A percentile compares a stretch with the other conserved stretches of the same genome.
phyloP scores from a whole-genome alignment of 2,888 invertebrate species.

The Heliconius charithonia region DNA sequence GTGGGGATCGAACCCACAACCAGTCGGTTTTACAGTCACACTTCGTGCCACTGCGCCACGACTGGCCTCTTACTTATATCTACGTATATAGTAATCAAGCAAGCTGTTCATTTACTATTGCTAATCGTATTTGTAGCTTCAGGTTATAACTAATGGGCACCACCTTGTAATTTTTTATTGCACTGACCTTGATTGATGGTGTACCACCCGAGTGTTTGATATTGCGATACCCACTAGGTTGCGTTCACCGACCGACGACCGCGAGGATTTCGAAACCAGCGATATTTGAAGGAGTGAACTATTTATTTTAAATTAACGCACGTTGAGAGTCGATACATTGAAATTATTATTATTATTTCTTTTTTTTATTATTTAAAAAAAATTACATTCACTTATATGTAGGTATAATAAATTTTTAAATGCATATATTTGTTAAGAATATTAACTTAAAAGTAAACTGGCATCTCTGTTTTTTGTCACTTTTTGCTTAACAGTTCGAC shows the following conservation, averaged over 20 bases:
- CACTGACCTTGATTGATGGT: constrained; percentile 44
- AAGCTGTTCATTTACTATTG: constrained; percentile 20
- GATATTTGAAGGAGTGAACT: constrained; percentile 52
- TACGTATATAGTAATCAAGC: neutral
- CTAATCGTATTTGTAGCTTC: constrained; percentile 27
- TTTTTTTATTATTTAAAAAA: neutral
- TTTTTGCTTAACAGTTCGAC: neutral
- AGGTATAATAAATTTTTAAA: too few species aligned
- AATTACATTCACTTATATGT: neutral
- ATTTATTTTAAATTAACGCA: neutral
- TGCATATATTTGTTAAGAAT: constrained; percentile 13
- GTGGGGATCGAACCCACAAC: too few species aligned
- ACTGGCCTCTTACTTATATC: too few species aligned
- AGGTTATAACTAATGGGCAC: constrained; percentile 26
- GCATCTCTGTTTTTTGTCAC: neutral
- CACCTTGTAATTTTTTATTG: constrained; percentile 34
- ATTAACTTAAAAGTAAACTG: neutral
- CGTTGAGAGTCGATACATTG: neutral
- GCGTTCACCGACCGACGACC: constrained; percentile 65
- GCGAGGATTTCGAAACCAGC: constrained; percentile 53
- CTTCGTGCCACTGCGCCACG: too few species aligned
- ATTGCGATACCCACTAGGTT: constrained; percentile 63
- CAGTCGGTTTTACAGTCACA: too few species aligned
- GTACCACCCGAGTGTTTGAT: constrained; percentile 51
- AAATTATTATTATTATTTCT: neutral